Conservation (phyloP, 2,797 vertebrate genomes). For the Diplodus puntazzo region DNA sequence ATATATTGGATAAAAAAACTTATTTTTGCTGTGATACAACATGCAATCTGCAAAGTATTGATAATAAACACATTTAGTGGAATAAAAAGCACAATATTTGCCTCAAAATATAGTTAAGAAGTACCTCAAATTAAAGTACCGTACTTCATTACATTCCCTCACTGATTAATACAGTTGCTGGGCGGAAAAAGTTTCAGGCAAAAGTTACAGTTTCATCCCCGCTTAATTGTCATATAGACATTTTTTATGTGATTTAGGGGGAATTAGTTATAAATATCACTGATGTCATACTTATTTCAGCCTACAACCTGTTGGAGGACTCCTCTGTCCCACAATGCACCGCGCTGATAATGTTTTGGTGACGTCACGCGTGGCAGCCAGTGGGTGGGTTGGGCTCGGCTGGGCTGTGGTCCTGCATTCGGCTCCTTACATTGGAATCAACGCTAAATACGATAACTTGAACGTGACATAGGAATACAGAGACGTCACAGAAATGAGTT, state of each 20-base stretch:
- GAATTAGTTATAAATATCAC: no score
- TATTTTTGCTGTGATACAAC: no score
- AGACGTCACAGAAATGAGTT: conserved; percentile 63
- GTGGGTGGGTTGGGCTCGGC: conserved; percentile 72
- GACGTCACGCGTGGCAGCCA: conserved; percentile 73
- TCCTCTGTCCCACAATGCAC: conserved; percentile 81
- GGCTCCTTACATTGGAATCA: conserved; percentile 4
- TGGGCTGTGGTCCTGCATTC: conserved; percentile 55
- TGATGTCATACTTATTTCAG: not conserved
- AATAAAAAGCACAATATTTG: no score
- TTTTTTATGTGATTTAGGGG: no score
- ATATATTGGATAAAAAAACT: no score
- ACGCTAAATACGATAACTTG: not conserved
- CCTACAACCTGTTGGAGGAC: conserved; percentile 65
- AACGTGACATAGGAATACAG: not conserved
- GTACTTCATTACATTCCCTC: not conserved
- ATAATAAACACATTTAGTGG: no score
- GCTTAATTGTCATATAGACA: not conserved
- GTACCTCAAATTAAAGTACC: not conserved
- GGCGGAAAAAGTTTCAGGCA: not conserved
- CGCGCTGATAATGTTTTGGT: conserved; percentile 74
- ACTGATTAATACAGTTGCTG: no score
- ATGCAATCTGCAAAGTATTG: no score
- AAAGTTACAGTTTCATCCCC: not conserved
- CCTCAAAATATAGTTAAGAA: no score